Conservation (phyloP, 2,888 invertebrate species). For the Drosophila acutilabella region DNA sequence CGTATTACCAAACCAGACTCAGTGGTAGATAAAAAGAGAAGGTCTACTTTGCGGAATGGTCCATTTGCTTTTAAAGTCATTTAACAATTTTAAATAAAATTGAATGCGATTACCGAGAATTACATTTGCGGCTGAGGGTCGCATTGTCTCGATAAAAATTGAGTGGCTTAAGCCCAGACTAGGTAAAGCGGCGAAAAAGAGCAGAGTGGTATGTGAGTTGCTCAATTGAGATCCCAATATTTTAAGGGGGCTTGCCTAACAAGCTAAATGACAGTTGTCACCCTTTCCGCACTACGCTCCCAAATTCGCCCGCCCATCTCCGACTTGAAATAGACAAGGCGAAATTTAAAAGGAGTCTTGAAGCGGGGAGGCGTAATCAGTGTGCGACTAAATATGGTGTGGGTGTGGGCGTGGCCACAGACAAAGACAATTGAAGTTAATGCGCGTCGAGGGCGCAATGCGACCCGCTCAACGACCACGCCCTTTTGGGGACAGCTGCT, state of each 20-base stretch:
- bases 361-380: slow-evolving; percentile 43
- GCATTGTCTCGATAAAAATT: slow-evolving; percentile 66
- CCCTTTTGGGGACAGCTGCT: slow-evolving; percentile 53
- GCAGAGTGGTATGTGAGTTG: slow-evolving; percentile 42
- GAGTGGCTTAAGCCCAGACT: slow-evolving; percentile 39
- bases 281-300: slow-evolving; percentile 16
- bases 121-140: slow-evolving; percentile 65
- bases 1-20: neutral
- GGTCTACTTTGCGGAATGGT: slow-evolving; percentile 41
- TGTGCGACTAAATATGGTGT: slow-evolving; percentile 17
- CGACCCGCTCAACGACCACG: slow-evolving; percentile 45
- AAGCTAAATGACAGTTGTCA: slow-evolving; percentile 53
- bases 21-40: slow-evolving; percentile 10
- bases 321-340: slow-evolving; percentile 29
- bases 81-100: slow-evolving; percentile 81
- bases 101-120: slow-evolving; percentile 76
- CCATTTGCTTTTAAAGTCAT: slow-evolving; percentile 54
- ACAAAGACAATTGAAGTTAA: slow-evolving; percentile 54
- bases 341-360: slow-evolving; percentile 31
- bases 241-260: slow-evolving; percentile 36
- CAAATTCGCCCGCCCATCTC: neutral
- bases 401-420: slow-evolving; percentile 37
- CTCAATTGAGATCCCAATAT: slow-evolving; percentile 41
- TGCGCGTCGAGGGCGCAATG: slow-evolving; percentile 46
- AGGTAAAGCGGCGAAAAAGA: slow-evolving; percentile 40